phyloP scores from a whole-genome alignment of 1,140 invertebrate species.

The Drosophila virilis region DNA sequence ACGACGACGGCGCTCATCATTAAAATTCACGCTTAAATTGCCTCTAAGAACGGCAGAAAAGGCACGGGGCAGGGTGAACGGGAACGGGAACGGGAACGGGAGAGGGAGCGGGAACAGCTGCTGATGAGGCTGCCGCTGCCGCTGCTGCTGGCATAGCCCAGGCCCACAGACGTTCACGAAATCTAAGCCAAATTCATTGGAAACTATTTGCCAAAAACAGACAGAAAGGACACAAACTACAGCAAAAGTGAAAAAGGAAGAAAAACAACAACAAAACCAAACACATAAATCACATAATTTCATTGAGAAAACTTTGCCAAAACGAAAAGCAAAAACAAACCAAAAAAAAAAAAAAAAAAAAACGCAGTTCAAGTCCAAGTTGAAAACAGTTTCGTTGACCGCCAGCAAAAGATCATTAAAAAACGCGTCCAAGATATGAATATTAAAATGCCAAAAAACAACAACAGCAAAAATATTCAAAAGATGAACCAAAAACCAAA shows the following conservation, averaged over 20 bases:
- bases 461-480: constrained; percentile 18
- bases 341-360: constrained; percentile 26
- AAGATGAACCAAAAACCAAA: constrained; percentile 17
- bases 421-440: constrained; percentile 48
- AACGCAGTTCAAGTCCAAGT: constrained; percentile 19
- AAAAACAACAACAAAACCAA: constrained; percentile 43
- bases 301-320: constrained; percentile 79
- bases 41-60: constrained; percentile 40
- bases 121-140: constrained; percentile 31
- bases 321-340: constrained; percentile 42
- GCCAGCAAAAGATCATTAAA: constrained; percentile 48
- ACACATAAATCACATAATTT: constrained; percentile 81
- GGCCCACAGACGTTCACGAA: constrained; percentile 20
- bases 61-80: not conserved
- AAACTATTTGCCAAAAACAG: constrained; percentile 76
- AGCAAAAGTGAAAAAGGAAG: constrained; percentile 21
- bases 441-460: constrained; percentile 50
- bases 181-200: constrained; percentile 81
- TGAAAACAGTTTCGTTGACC: constrained; percentile 38
- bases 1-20: constrained; percentile 69
- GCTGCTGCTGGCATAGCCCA: constrained; percentile 35
- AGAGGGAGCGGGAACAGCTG: constrained; percentile 19
- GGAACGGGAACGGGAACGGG: constrained; percentile 1
- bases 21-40: constrained; percentile 82
- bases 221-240: constrained; percentile 25